Base-by-base conservation (phyloP, 2,113 vertebrate genomes). In the Anthoscopus minutus region DNA sequence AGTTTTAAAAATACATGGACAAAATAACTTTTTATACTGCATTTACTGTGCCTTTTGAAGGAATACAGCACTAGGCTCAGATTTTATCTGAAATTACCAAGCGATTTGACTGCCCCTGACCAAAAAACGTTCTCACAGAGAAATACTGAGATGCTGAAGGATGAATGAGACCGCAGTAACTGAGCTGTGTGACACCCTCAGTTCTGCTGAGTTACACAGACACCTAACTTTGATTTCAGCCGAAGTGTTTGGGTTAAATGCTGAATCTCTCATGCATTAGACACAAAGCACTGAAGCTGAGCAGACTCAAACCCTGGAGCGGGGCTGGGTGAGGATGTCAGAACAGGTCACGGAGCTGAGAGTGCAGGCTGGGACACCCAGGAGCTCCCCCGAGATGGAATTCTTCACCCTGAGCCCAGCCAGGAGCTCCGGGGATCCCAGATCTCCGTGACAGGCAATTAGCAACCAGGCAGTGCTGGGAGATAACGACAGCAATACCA, bases 321-420 rank as follows among this genome's bases (percentile, higher is more conserved):
- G 78, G 47, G 88, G 76, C 80, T 94, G 9, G 3, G 65, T 22
- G 74, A 42, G 0, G 4, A 2, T 28, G 40, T 11, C 81, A 60
- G 71, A 76, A 47, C 40, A 7, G 60, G 62, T 40, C 87, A 76
- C 81, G 3, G 54, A 89, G 78, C 78, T 10, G 45, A 51, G 80
- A 65, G 64, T 9, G 47, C 70, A 1, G 44, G n/a, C 76, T 33
- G 72, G 93, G 95, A 95, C 96, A 69, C n/a, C 88, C 88, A 94
- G 21, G 81, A 92, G 96, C 64, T 48, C 57, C 28, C 28, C 8
- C 11, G 78, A n/a, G 92, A 96, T 67, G 85, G 95, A 95, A 97
- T 96, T 94, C 83, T 73, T 76, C 67, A 7, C 57, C 87, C 85
- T 67, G 58, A 94, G 77, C 94, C 94, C 85, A 54, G 81, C 78